Evolutionary conservation across 2,888 invertebrate genomes (phyloP), one percentile per base, ranked within the genome.

Genomic region (Chymomyza amoena): DNA sequence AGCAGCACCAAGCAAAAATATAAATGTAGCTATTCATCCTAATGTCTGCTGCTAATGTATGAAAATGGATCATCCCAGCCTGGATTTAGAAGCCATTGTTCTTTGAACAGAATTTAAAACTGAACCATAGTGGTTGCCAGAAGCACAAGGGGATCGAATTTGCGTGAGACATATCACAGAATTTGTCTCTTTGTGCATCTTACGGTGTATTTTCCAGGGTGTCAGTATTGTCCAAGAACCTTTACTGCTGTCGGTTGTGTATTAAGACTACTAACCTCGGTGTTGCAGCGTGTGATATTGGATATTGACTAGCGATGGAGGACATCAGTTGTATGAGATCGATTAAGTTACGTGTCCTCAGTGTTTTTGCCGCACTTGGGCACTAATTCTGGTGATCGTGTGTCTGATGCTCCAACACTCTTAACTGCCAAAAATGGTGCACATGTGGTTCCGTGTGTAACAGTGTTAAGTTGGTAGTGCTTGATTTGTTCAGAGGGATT

Each of bases 131-230:
- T 18, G 0, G 52, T 36, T 16, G 61, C 28, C 7, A 66, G 13
- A 6, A 66, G 52, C 9, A 32, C 66, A 18, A 60, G 57, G 18
- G 59, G 51, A 18, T 60, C 59, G 28, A 66, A 60, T n/a, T 60
- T 60, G 6, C 50, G 50, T 9, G 65, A 45, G 7, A 32, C 45
- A 4, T 59, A 28, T 20, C 59, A 66, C 10, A 51, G 50, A 6
- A 66, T 28, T 28, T 66, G 59, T 15, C 60, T 0, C 25, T 66
- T 59, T 59, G 65, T 66, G 59, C 15, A 7, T n/a, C n/a, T n/a
- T n/a, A n/a, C 4, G 4, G 32, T 32, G 32, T 32, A 5, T 4
- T 32, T 32, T 4, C 32, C 32, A 32, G 32, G 32, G 32, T 32
- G 32, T 6, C 32, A 32, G 32, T 32, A 32, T 5, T 5, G 4